phyloP scores from a whole-genome alignment of 2,797 vertebrate species.

The Rhadinocentrus ornatus region DNA sequence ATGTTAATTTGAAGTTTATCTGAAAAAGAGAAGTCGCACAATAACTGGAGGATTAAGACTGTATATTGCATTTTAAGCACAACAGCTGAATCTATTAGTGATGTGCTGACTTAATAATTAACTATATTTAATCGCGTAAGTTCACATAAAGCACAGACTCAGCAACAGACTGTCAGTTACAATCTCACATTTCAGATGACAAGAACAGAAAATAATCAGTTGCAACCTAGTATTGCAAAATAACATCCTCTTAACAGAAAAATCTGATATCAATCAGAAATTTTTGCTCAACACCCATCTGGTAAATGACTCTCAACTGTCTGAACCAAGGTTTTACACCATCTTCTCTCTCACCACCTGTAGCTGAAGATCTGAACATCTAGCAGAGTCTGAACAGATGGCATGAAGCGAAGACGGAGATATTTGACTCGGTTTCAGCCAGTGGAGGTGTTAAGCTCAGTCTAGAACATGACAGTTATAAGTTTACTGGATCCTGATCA shows the following conservation, averaged over 20 bases:
- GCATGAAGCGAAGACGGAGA: constrained; percentile 24
- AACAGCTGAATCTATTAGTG: background rate
- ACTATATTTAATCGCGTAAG: background rate
- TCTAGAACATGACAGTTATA: constrained; percentile 14
- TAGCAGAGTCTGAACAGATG: constrained; percentile 50
- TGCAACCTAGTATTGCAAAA: background rate
- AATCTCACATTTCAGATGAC: background rate
- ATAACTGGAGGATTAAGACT: background rate
- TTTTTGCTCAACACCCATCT: constrained; percentile 26
- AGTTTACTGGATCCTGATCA: constrained; percentile 5
- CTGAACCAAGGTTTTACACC: constrained; percentile 30
- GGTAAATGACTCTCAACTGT: constrained; percentile 31
- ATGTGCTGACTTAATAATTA: background rate
- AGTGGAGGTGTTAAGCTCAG: constrained; percentile 30
- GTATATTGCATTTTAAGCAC: background rate
- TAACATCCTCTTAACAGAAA: constrained; percentile 17
- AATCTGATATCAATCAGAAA: constrained; percentile 46
- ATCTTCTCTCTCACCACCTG: constrained; percentile 59
- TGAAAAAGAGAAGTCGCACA: background rate
- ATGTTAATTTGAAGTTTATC: background rate
- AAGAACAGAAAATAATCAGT: background rate
- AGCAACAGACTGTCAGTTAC: background rate
- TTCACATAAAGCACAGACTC: background rate
- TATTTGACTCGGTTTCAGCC: constrained; percentile 32
- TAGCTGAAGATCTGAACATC: constrained; percentile 35